Conservation (phyloP, 2,113 vertebrate genomes). For the Ammodytes marinus region DNA sequence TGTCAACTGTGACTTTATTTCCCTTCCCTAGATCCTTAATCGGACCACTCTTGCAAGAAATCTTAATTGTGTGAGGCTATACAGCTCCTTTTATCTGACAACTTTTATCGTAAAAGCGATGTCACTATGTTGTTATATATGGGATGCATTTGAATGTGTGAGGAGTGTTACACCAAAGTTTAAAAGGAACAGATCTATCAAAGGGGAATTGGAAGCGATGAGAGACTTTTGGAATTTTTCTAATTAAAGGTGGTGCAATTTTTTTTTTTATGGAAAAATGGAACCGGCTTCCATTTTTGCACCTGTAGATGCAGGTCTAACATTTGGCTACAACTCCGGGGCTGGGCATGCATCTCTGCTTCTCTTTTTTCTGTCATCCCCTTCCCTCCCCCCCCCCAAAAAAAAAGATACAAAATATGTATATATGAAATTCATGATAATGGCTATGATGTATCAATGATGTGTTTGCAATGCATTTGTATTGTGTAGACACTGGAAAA, state of each 20-base stretch:
- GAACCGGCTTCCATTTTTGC: slow-evolving; percentile 69
- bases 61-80: background rate
- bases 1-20: slow-evolving; percentile 35
- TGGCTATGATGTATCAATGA: slow-evolving; percentile 71
- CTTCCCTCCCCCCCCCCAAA: slow-evolving; percentile 12
- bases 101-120: slow-evolving; percentile 32
- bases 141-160: slow-evolving; percentile 62
- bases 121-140: slow-evolving; percentile 13
- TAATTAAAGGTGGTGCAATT: slow-evolving; percentile 37
- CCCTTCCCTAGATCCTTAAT: background rate
- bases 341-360: slow-evolving; percentile 46
- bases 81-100: slow-evolving; percentile 24
- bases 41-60: slow-evolving; percentile 28
- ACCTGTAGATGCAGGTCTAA: slow-evolving; percentile 63
- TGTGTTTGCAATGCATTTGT: slow-evolving; percentile 69
- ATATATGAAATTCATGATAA: slow-evolving; percentile 47
- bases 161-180: slow-evolving; percentile 72
- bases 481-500: slow-evolving; percentile 74
- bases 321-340: slow-evolving; percentile 30
- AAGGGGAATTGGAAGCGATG: slow-evolving; percentile 40
- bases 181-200: slow-evolving; percentile 37
- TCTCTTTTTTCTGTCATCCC: slow-evolving; percentile 23
- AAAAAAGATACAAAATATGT: slow-evolving; percentile 33
- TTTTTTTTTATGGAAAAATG: slow-evolving; percentile 3
- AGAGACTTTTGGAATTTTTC: slow-evolving; percentile 21